Percentiles rank a stretch among this genome's conserved stretches.
Evolutionary conservation across 2,888 invertebrate genomes (phyloP).

Genomic region (Cephus pygmeus): DNA sequence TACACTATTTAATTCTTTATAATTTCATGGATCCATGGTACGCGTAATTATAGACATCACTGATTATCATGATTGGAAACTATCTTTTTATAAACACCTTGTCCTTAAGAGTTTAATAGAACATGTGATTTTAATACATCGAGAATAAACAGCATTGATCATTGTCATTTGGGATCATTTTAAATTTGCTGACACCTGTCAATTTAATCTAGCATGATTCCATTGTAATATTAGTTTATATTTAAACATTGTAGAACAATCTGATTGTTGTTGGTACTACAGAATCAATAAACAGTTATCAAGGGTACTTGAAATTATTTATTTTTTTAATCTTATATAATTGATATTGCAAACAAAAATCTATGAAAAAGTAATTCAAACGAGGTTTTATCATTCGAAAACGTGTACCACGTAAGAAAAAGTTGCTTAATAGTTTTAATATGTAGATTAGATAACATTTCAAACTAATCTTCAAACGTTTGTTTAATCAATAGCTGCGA

Average conservation of each 20-base stretch:
- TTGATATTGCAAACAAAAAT: neutral
- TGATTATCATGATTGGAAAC: too few relatives aligned
- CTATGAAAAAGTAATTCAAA: neutral
- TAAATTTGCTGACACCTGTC: too few relatives aligned
- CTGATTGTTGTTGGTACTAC: neutral
- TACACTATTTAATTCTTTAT: too few relatives aligned
- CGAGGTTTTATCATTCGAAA: neutral
- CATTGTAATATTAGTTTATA: neutral
- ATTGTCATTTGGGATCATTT: too few relatives aligned
- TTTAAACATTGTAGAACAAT: neutral
- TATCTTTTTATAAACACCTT: too few relatives aligned
- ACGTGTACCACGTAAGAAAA: neutral
- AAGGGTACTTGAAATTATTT: neutral
- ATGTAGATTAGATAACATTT: neutral
- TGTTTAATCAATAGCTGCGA: neutral
- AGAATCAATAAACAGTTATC: neutral
- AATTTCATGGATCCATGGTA: too few relatives aligned
- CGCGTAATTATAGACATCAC: too few relatives aligned
- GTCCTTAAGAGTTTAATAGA: too few relatives aligned
- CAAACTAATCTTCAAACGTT: neutral
- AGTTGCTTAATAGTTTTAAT: neutral
- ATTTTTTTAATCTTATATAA: neutral
- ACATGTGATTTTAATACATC: too few relatives aligned
- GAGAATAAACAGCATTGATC: too few relatives aligned
- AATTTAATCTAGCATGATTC: neutral